Base-by-base conservation (phyloP, 2,113 vertebrate species). In the Zosterops lateralis region DNA sequence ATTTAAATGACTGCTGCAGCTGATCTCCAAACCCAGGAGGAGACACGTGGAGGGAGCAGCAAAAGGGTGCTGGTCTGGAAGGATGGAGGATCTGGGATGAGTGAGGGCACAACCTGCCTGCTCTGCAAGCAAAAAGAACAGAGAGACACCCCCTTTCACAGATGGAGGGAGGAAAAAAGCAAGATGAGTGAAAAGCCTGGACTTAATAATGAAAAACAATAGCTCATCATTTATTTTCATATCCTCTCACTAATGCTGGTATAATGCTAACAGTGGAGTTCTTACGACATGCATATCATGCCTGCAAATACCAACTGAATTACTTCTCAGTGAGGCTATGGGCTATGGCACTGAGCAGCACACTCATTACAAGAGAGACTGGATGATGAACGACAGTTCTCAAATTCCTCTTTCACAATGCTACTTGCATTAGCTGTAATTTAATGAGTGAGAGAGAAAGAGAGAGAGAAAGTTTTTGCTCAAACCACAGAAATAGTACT, bases 361-460 rank as follows among this genome's bases (percentile, higher is more conserved):
- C 68, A 95, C 92, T 95, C 10, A 85, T 96, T 95, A 94, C 87
- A 83, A 97, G 79, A 97, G 79, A 2, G 31, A 91, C 0, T 96
- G 94, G 75, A 96, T 92, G 91, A 97, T 93, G 93, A 96, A 97
- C 75, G 84, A 95, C 95, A 95, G 91, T 67, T 94, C 94, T 93
- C 91, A 91, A 96, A 96, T 95, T 95, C 91, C 96, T 96, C 93
- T 91, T 95, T 95, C 93, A 95, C 94, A 96, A 93, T 88, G 84
- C 90, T 94, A 91, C 91, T 95, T 95, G 90, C 93, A 89, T 92
- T 97, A 93, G 94, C 58, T 91, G 82, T 84, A 97, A 97, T 96
- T 97, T 95, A 96, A 93, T 95, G 96, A 95, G 45, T 45, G 92
- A 38, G 65, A 58, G 68, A 50, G 31, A 48, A 48, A 44, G 65